Conservation (phyloP, 1,140 invertebrate genomes). For the Conopomorpha cramerella region DNA sequence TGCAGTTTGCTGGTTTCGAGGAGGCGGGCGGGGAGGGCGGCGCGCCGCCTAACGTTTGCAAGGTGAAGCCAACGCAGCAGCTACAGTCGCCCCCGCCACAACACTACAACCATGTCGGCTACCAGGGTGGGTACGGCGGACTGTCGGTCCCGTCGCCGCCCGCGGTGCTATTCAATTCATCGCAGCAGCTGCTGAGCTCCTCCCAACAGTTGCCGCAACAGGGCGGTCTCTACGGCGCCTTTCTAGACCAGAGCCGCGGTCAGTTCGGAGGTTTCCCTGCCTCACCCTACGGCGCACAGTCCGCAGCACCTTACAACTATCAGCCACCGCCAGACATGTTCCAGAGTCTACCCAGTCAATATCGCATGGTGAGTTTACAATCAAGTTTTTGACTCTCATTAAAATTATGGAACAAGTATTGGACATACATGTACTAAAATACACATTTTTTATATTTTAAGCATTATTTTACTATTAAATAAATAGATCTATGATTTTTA, state of each 20-base stretch:
- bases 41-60: constrained; percentile 53
- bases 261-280: constrained; percentile 55
- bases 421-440: no score
- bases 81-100: constrained; percentile 65
- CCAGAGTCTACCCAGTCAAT: constrained; percentile 76
- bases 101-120: constrained; percentile 54
- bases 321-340: constrained; percentile 78
- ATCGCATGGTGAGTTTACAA: constrained; percentile 68
- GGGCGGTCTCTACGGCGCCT: constrained; percentile 67
- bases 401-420: no score
- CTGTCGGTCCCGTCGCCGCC: constrained; percentile 84
- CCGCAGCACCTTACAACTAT: constrained; percentile 57
- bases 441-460: no score
- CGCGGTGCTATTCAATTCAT: constrained; percentile 77
- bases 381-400: no score
- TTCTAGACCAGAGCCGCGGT: constrained; percentile 49
- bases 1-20: constrained; percentile 46
- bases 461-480: no score
- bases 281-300: constrained; percentile 51
- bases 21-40: constrained; percentile 38
- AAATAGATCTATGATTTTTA: background rate
- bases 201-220: constrained; percentile 74
- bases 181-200: constrained; percentile 69
- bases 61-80: constrained; percentile 58
- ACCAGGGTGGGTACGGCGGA: constrained; percentile 65